Percentiles rank a stretch among this genome's conserved stretches.
phyloP scores from a whole-genome alignment of 2,113 vertebrate genomes.

The Myiagra hebetior region DNA sequence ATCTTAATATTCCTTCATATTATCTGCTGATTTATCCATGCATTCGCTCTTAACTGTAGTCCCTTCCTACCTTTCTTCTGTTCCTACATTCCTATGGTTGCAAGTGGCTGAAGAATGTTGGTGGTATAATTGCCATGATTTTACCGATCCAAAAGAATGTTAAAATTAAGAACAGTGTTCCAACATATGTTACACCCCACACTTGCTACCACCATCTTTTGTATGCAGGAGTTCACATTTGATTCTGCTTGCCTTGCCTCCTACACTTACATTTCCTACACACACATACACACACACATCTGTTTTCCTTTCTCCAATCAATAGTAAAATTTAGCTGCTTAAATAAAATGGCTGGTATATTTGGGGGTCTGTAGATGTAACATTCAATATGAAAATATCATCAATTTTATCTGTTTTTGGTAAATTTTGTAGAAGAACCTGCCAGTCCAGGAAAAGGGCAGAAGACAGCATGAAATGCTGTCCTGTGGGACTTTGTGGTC shows the following conservation, averaged over 20 bases:
- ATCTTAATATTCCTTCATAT: neutral
- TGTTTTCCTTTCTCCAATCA: neutral
- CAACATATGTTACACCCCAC: neutral
- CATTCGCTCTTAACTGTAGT: neutral
- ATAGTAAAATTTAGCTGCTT: neutral
- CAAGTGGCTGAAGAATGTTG: neutral
- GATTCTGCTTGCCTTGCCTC: conserved; percentile 1
- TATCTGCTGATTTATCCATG: neutral
- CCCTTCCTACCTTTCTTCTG: neutral
- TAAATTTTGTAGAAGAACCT: neutral
- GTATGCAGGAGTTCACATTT: neutral
- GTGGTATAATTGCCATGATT: neutral
- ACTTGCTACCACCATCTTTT: neutral
- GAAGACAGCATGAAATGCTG: neutral
- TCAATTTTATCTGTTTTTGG: neutral
- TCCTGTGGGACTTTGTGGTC: neutral
- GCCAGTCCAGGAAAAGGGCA: neutral
- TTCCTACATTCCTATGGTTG: neutral
- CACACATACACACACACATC: neutral
- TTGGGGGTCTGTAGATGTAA: neutral
- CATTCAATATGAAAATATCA: neutral
- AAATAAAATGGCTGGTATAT: neutral
- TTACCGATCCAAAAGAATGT: neutral
- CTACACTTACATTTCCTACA: neutral
- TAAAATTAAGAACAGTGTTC: neutral